These are phyloP conservation scores for Heliangelus exortis DNA, from an alignment of 2,797 vertebrate species.

Conservation along the genomic window DNA sequence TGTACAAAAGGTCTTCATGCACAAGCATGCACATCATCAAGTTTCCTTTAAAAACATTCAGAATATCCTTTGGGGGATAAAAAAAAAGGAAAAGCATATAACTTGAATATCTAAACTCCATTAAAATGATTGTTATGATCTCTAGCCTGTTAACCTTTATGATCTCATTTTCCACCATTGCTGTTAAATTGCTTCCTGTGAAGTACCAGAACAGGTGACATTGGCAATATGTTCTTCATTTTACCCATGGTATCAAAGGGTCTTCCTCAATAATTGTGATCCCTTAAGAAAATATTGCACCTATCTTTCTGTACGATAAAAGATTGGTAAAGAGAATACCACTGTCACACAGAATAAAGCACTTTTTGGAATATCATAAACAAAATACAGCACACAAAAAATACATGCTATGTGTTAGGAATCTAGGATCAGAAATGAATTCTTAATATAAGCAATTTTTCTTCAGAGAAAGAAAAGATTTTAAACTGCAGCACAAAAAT, in stretches of 20 bases:
- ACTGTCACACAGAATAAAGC: background rate
- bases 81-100: background rate
- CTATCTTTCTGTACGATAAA: background rate
- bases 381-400: background rate
- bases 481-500: background rate
- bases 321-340: background rate
- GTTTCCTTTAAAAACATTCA: background rate
- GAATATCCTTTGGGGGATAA: background rate
- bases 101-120: background rate
- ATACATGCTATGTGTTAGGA: background rate
- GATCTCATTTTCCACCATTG: background rate
- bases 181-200: background rate
- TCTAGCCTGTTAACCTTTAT: conserved; percentile 14
- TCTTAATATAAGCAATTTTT: background rate
- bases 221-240: background rate
- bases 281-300: background rate
- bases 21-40: background rate
- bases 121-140: background rate
- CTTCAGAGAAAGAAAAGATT: background rate
- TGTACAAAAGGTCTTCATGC: background rate
- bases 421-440: background rate
- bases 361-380: background rate
- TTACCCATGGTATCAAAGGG: background rate
- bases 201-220: background rate
- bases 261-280: background rate